Evolutionary conservation across 2,888 invertebrate species (phyloP), one percentile per base, ranked within the genome.

Genomic region (Anoncus sp.): DNA sequence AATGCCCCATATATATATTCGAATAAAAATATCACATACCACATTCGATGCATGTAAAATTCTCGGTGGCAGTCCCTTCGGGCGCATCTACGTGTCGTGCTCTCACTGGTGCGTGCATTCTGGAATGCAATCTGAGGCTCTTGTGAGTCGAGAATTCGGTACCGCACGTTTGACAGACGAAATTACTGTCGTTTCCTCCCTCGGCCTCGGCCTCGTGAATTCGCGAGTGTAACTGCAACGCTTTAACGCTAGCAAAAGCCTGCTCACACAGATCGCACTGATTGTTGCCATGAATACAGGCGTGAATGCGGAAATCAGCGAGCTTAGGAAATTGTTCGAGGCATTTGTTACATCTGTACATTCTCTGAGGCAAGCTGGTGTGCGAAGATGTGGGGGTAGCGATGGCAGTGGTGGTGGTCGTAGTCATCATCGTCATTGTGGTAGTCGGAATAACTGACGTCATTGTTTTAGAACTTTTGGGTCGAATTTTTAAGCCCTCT

Each of bases 81-180:
- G 91, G 91, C 27, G 91, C 91, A 6, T 93, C 92, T 0, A 92
- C 91, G 65, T 91, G 91, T 83, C 92, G 93, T 82, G 91, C 92
- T 88, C 94, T 93, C 5, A 94, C 92, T 3, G 95, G 95, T 40
- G 94, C 94, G 83, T 96, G 96, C 94, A 96, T 96, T 79, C 95
- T 93, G 84, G 93, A 94, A 87, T 96, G 96, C 57, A 96, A 90
- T 83, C 95, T 92, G 67, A 95, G 88, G 81, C 92, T 92, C 85
- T 96, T 96, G 81, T 94, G 94, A 0, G 94, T 93, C 0, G 93
- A 92, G 85, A 96, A 96, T 31, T 92, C 91, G 0, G 96, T 96
- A 45, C 93, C 93, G 85, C 96, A 96, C n/a, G 94, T 92, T 7
- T 92, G 92, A 83, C 96, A 96, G 63, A 92, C 88, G 81, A 92